Evolutionary conservation across 2,797 vertebrate species (phyloP), one percentile per base, ranked within the genome.

Genomic region (Sphaeramia orbicularis): DNA sequence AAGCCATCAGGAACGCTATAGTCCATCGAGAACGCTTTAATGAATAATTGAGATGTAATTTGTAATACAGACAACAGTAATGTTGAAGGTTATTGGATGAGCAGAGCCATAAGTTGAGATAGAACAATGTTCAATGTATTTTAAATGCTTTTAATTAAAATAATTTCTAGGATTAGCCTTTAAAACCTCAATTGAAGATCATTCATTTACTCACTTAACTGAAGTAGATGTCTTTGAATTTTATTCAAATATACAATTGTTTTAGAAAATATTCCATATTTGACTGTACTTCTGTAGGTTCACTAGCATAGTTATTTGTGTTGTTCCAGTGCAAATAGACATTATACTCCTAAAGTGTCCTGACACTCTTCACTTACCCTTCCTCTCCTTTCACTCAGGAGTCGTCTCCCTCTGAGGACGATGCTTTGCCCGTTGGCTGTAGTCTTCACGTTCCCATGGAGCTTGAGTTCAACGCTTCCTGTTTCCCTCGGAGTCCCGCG

Each of bases 361-460:
- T 65, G 19, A 32, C 47, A 15, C 50, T 13, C 43, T n/a, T 12
- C 56, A 51, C 68, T 64, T 64, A 44, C 66, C 12, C n/a, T 1
- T 27, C 21, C 15, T n/a, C 30, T 49, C 72, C 50, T 40, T 50
- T 35, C 43, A 30, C 60, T 15, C 81, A 94, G 93, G 87, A 80
- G 64, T 42, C 67, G 16, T 57, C 64, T 45, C 48, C 65, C 19
- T 42, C 69, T 44, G 66, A 74, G 24, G 54, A 63, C 81, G 87
- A 83, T 1, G 44, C 71, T 41, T 61, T 69, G 71, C 56, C 90
- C 6, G 57, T 74, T 38, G 88, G 85, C 13, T 91, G 91, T 58
- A 91, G 82, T 74, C 91, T 93, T 66, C 89, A 92, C 10, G 86
- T 94, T 70, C 91, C 92, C 64, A 77, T 92, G 80, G 92, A 93